Base-by-base conservation (phyloP, 1,140 invertebrate species). In the Arion vulgaris region DNA sequence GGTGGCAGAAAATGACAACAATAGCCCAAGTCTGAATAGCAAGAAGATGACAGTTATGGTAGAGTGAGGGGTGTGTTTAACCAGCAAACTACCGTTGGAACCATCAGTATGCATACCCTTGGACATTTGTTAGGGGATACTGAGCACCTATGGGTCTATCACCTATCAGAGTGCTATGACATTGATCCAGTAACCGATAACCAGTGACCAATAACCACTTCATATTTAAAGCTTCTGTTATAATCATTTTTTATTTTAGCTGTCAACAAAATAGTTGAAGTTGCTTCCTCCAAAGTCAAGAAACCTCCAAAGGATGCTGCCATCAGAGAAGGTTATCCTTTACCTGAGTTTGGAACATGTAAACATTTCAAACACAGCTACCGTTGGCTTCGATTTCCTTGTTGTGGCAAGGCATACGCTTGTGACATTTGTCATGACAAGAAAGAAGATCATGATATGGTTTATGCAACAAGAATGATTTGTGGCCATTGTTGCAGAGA, bases 301-400 rank as follows among this genome's bases (percentile, higher is more conserved):
- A 81, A 57, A 49, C 71, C 71, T 15, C 78, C 83, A 4, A 90
- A 89, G 73, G 89, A 91, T 72, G 88, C 89, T n/a, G 87, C 89
- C 17, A 92, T 93, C 49, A 87, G 90, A 80, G 89, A 90, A 76
- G 92, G 92, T 15, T 87, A 89, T 71, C 91, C 92, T 13, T 85
- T 93, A 41, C 92, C 92, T 39, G 84, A 88, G 32, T 88, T 89
- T 83, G 92, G 92, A 38, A 87, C 92, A 23, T 93, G 92, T 82
- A 90, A 89, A 80, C 92, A 93, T 85, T 93, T 92, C 87, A 93
- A 92, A 88, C 92, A 93, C 75, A 93, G 92, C 85, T 92, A 87
- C 83, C 86, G 92, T 32, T 93, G 92, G 92, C 87, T 93, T 13
- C 90, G 91, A 78, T 93, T 93, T 86, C 92, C 92, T 26, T 93